Conservation (phyloP, 1,140 invertebrate genomes). For the Dendrolimus punctatus region DNA sequence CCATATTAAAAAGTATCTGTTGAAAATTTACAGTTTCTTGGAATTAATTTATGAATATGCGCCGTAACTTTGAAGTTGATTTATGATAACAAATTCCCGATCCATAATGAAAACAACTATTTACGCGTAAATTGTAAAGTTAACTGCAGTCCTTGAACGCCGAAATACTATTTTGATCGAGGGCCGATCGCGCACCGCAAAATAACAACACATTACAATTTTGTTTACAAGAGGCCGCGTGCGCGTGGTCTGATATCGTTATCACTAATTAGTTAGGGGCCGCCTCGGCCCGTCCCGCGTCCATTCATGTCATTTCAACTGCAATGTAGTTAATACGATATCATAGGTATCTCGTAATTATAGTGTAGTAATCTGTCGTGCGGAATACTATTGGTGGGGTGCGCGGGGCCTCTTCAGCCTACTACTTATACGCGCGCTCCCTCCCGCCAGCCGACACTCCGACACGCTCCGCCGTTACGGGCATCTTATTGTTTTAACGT, state of each 20-base stretch:
- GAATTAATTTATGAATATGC: no score
- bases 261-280: constrained; percentile 10
- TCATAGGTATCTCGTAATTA: constrained; percentile 8
- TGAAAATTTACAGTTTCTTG: no score
- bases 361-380: constrained; percentile 5
- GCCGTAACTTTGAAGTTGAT: no score
- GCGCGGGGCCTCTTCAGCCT: constrained; percentile 20
- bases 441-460: constrained; percentile 25
- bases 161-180: neutral
- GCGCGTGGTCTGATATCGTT: constrained; percentile 17
- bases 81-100: no score
- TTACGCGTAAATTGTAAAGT: neutral
- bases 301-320: constrained; percentile 21
- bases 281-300: neutral
- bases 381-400: constrained; percentile 1
- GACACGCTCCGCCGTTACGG: constrained; percentile 22
- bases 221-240: constrained; percentile 15
- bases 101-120: no score
- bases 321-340: constrained; percentile 11
- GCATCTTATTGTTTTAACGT: constrained; percentile 14
- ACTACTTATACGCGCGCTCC: constrained; percentile 28
- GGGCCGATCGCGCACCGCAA: neutral
- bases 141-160: constrained; percentile 1
- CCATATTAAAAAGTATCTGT: no score
- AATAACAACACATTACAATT: constrained; percentile 27